These are phyloP conservation scores for Litocranius walleri DNA, from an alignment of 2,113 vertebrate genomes.

Conservation along the genomic window DNA sequence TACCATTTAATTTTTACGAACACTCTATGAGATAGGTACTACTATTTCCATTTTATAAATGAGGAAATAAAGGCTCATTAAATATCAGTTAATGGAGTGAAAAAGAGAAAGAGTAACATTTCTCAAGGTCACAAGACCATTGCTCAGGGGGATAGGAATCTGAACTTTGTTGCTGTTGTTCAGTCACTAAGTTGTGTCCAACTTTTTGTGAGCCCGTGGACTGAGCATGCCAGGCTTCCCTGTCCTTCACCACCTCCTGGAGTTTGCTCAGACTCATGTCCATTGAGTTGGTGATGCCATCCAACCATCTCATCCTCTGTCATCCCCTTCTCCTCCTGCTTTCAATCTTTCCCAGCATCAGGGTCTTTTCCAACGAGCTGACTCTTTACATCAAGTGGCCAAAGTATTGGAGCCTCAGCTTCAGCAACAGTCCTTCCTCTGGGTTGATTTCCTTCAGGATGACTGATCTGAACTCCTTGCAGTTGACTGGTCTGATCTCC, in stretches of 20 bases:
- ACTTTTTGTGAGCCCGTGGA: background rate
- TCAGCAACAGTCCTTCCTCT: background rate
- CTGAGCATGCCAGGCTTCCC: background rate
- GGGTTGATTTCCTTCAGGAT: background rate
- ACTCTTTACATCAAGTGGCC: background rate
- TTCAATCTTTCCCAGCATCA: background rate
- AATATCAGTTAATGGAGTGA: background rate
- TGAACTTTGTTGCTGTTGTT: background rate
- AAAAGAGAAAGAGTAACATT: background rate
- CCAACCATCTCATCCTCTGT: background rate
- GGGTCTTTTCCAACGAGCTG: background rate
- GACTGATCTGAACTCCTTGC: background rate
- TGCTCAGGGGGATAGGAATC: background rate
- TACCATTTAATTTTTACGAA: background rate
- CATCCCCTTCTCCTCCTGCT: background rate
- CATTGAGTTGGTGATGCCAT: background rate
- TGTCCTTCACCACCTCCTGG: background rate
- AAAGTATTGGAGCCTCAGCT: background rate
- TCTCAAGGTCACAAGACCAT: background rate
- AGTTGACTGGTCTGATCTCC: background rate
- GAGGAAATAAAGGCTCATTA: background rate
- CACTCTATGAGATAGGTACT: background rate
- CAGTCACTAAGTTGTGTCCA: fast-evolving
- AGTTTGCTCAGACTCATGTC: background rate
- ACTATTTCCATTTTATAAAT: background rate